Evolutionary conservation across 1,140 invertebrate species (phyloP).

Genomic region (Triops cancriformis): DNA sequence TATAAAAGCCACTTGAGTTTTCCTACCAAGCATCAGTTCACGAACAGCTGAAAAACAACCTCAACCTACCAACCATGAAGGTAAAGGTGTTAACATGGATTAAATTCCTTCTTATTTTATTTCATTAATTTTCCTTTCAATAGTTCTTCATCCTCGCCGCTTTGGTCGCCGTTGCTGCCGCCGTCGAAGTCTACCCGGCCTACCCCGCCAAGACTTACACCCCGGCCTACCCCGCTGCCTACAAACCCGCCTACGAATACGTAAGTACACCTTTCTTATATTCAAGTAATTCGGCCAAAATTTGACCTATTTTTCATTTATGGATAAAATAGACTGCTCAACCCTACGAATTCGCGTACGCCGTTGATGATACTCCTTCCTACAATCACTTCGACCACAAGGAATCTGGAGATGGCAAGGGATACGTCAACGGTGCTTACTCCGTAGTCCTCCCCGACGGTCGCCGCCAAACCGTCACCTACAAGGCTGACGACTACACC

Average conservation of each 20-base stretch:
- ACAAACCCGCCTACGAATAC: background rate
- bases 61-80: background rate
- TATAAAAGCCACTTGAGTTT: background rate
- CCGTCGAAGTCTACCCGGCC: slow-evolving; percentile 15
- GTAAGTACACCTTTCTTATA: background rate
- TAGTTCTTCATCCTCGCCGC: slow-evolving; percentile 20
- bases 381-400: slow-evolving; percentile 65
- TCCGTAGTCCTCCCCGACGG: slow-evolving; percentile 67
- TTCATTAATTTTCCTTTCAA: background rate
- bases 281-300: background rate
- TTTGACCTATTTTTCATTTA: background rate
- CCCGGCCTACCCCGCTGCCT: slow-evolving; percentile 12
- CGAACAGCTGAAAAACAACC: background rate
- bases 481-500: slow-evolving; percentile 65
- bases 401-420: slow-evolving; percentile 52
- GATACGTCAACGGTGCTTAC: slow-evolving; percentile 55
- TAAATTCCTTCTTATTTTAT: background rate
- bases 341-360: slow-evolving; percentile 61
- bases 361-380: slow-evolving; percentile 54
- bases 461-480: slow-evolving; percentile 62
- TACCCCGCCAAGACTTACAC: slow-evolving; percentile 10
- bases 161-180: slow-evolving; percentile 15
- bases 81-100: background rate
- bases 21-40: background rate
- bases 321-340: background rate